Base-by-base conservation (phyloP, 2,888 invertebrate genomes). In the Azorinus chamasolen region DNA sequence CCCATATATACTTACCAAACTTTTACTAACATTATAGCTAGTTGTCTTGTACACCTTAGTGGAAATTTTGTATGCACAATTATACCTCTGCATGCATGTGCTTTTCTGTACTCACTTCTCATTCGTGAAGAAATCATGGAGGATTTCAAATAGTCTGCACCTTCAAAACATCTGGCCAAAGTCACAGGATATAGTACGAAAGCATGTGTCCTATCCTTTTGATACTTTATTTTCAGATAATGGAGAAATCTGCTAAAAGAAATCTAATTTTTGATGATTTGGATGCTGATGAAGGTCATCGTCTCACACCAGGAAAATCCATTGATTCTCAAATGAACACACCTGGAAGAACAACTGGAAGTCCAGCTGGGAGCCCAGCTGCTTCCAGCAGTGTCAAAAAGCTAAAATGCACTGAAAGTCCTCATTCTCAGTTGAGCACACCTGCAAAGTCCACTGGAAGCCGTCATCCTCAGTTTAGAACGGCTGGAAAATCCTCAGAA, bases 31-130 rank as follows among this genome's bases (percentile, higher is more conserved):
- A 46, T 46, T 46, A 20, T 46, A 46, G 46, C 46, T 46, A 46
- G 46, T 46, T 46, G 46, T 46, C 46, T 46, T 46, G 46, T 46
- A 46, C n/a, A 46, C 46, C 46, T 46, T 46, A 20, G 46, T 46
- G 46, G 46, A 46, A 46, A 20, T 46, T 46, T 46, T 46, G 20
- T 46, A 20, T 46, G 46, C n/a, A 46, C 6, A 46, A 46, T 46
- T 46, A 16, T 46, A 46, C 46, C 16, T 46, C 46, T 46, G 46
- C 46, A 46, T 46, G 46, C 20, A 20, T 16, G 18, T 46, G 46
- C 46, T 18, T 46, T 46, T 46, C 46, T 46, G 46, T 46, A 46
- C 20, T 46, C 46, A 46, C 20, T 46, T 46, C 18, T 46, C 46
- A 18, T n/a, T 46, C 18, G 6, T 46, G 20, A 20, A 18, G 46